These are phyloP conservation scores for Tenthredo distinguenda DNA, from an alignment of 2,888 invertebrate species.

Conservation along the genomic window DNA sequence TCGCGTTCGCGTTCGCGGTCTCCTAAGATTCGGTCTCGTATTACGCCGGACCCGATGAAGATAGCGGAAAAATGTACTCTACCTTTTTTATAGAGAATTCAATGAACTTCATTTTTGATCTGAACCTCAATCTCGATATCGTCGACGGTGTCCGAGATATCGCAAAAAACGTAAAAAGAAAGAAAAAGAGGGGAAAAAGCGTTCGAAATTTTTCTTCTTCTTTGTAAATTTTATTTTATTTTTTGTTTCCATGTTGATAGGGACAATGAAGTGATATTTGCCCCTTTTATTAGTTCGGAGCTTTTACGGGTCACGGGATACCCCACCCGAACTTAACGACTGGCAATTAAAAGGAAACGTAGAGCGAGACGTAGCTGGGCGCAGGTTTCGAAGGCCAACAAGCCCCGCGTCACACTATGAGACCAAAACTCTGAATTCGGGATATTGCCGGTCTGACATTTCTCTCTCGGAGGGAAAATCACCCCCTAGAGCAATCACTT, in stretches of 20 bases:
- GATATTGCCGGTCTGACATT: constrained; percentile 37
- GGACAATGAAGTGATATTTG: constrained; percentile 11
- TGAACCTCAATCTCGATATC: not conserved
- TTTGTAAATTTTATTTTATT: not conserved
- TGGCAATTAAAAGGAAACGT: constrained; percentile 47
- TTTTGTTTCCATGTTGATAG: constrained; percentile 22
- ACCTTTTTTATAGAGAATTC: not conserved
- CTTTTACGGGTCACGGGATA: constrained; percentile 27
- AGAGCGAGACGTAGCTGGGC: not conserved
- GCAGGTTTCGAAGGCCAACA: constrained; percentile 15
- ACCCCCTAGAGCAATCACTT: constrained; percentile 37
- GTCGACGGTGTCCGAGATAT: not conserved
- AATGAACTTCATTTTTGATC: not conserved
- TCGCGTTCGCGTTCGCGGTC: too few relatives aligned
- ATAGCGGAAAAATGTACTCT: too few relatives aligned
- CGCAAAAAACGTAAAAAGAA: not conserved
- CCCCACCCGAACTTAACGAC: constrained; percentile 20
- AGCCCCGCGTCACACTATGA: constrained; percentile 16
- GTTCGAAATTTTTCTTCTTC: not conserved
- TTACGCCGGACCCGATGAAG: not conserved
- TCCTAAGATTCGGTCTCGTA: not conserved
- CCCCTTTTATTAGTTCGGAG: not conserved
- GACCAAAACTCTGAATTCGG: constrained; percentile 37
- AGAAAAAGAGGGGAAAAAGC: too few relatives aligned
- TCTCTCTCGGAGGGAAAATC: not conserved